Evolutionary conservation across 2,113 vertebrate species (phyloP).

Genomic region (Murina feae): DNA sequence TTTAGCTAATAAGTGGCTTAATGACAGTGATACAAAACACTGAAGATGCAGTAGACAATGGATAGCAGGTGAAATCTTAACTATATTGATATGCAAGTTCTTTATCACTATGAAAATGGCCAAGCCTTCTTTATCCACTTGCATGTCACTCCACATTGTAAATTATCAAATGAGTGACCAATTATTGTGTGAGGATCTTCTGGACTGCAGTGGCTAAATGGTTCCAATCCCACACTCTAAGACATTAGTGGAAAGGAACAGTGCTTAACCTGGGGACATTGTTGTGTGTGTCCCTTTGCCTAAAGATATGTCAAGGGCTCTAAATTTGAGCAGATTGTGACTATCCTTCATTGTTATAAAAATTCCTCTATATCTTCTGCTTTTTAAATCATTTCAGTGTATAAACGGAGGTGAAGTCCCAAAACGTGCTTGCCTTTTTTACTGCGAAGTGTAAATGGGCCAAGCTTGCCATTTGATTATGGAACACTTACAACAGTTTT

Average conservation of each 20-base stretch:
- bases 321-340: not conserved
- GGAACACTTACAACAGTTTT: not conserved
- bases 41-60: not conserved
- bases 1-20: conserved; percentile 36
- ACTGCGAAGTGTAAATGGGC: not conserved
- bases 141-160: not conserved
- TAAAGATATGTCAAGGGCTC: not conserved
- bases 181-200: not conserved
- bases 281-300: not conserved
- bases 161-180: conserved; percentile 7
- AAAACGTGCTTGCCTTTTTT: not conserved
- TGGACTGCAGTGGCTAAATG: not conserved
- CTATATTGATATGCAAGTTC: not conserved
- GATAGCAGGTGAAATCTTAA: conserved; percentile 7
- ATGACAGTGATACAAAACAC: not conserved
- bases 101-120: not conserved
- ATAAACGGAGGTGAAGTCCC: not conserved
- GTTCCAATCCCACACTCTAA: not conserved
- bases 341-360: conserved; percentile 10
- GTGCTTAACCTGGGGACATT: not conserved
- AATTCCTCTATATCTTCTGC: not conserved
- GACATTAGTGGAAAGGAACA: not conserved
- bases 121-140: not conserved
- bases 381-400: not conserved
- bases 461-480: not conserved